Evolutionary conservation across 2,113 vertebrate species (phyloP).

Genomic region (Lipophrys pholis): DNA sequence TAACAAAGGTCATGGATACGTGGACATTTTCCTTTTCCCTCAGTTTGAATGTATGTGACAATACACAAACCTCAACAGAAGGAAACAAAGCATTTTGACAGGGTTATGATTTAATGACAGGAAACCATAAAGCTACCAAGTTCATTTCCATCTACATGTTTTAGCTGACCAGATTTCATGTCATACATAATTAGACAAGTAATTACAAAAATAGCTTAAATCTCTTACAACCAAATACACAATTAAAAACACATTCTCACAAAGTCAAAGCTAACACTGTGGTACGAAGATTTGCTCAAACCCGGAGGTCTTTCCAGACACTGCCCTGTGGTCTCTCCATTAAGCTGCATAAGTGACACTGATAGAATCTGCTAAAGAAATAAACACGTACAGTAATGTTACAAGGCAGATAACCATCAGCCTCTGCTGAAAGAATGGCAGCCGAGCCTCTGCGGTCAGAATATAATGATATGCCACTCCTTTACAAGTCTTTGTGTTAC

Average conservation of each 20-base stretch:
- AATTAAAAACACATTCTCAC: constrained; percentile 63
- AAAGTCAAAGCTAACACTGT: constrained; percentile 74
- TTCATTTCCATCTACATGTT: constrained; percentile 75
- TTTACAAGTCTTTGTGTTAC: constrained; percentile 1
- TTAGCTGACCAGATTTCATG: constrained; percentile 71
- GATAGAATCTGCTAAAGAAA: constrained; percentile 76
- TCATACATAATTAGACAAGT: constrained; percentile 72
- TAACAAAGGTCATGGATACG: too few species aligned
- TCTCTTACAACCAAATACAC: constrained; percentile 80
- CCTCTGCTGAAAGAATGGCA: constrained; percentile 35
- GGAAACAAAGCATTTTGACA: constrained; percentile 13
- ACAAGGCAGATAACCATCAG: constrained; percentile 69
- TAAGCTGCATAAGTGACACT: constrained; percentile 39
- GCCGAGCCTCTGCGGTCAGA: too few species aligned
- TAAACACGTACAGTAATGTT: constrained; percentile 56
- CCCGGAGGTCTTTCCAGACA: constrained; percentile 59
- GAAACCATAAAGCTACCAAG: constrained; percentile 43
- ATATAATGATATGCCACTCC: constrained; percentile 15
- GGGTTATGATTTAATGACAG: constrained; percentile 52
- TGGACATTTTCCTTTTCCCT: too few species aligned
- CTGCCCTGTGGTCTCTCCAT: constrained; percentile 28
- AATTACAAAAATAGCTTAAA: constrained; percentile 84
- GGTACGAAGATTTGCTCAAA: constrained; percentile 52
- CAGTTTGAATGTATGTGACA: too few species aligned
- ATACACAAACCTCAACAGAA: constrained; percentile 1